These are phyloP conservation scores for Antigone vipio DNA, from an alignment of 2,113 vertebrate species.

Conservation along the genomic window DNA sequence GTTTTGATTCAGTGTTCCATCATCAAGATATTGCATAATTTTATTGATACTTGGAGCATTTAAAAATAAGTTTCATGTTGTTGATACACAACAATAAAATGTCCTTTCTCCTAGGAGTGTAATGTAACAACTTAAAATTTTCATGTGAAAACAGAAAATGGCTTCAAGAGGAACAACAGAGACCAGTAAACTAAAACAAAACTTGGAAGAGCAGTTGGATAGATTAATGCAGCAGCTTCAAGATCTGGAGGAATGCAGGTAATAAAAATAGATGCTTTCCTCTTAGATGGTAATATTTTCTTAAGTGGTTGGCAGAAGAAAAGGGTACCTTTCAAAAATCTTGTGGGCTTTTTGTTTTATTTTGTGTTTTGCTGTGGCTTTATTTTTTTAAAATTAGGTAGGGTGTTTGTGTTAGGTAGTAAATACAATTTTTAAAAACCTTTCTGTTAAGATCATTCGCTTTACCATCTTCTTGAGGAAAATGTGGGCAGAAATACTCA, in stretches of 20 bases:
- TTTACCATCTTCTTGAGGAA: neutral
- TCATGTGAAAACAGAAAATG: conserved; percentile 74
- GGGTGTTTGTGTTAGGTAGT: neutral
- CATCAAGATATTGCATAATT: rapidly evolving
- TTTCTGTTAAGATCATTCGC: neutral
- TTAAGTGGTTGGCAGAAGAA: neutral
- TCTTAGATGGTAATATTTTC: neutral
- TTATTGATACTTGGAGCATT: neutral
- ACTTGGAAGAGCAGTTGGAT: conserved; percentile 96
- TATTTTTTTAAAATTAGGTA: neutral
- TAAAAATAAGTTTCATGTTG: neutral
- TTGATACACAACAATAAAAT: neutral
- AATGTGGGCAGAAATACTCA: neutral
- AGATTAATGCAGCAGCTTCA: conserved; percentile 96
- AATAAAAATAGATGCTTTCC: neutral
- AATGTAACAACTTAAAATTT: conserved; percentile 43
- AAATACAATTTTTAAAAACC: neutral
- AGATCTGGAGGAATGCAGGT: conserved; percentile 98
- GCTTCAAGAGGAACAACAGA: conserved; percentile 94
- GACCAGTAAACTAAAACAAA: conserved; percentile 92
- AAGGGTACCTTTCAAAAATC: neutral
- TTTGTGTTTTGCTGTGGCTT: neutral
- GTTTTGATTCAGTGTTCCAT: neutral
- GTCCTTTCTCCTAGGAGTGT: conserved; percentile 6
- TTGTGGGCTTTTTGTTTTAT: neutral